Evolutionary conservation across 1,140 invertebrate genomes (phyloP), one percentile per base, ranked within the genome.

Genomic region (Pseudomyrmex pallidus): DNA sequence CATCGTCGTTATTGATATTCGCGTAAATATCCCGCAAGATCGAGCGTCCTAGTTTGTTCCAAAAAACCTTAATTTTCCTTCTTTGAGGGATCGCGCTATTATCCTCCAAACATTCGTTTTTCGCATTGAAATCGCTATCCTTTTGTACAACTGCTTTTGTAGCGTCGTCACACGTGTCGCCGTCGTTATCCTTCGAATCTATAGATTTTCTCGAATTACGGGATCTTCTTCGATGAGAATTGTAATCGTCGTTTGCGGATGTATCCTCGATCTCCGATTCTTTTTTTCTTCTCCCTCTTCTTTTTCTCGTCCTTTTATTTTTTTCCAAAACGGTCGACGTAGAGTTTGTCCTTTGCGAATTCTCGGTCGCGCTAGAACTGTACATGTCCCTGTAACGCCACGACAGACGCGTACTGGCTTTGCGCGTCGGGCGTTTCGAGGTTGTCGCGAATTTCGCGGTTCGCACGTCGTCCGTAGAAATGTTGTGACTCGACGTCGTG

Each of bases 21-120:
- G 56, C 54, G 20, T 59, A 54, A 50, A 80, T 80, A 17, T 80
- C 76, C 8, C 5, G 66, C 76, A 80, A 48, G 44, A 80, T 59
- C 22, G 66, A 66, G 15, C 4, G 46, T 2, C 64, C 66, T 17
- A 22, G 15, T 4, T 70, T 12, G 20, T 63, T 74, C 25, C 61
- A n/a, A 12, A 35, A 7, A 35, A 7, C 0, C 0, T 35, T 35
- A 35, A 35, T 5, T 7, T 35, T 35, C 0, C 5, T 35, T 35
- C 0, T 35, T 5, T 35, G 35, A 35, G n/a, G n/a, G n/a, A 7
- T 5, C 5, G 35, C 5, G 35, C 35, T 35, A 35, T 35, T 35
- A 35, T 35, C 35, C 35, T 35, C 7, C 35, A 5, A 35, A 35
- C 35, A 7, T 7, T 35, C 5, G 0, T 35, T 35, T n/a, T 12